These are phyloP conservation scores for Pseudococcus jackbeardsleyi DNA, from an alignment of 2,888 invertebrate species.

Conservation along the genomic window DNA sequence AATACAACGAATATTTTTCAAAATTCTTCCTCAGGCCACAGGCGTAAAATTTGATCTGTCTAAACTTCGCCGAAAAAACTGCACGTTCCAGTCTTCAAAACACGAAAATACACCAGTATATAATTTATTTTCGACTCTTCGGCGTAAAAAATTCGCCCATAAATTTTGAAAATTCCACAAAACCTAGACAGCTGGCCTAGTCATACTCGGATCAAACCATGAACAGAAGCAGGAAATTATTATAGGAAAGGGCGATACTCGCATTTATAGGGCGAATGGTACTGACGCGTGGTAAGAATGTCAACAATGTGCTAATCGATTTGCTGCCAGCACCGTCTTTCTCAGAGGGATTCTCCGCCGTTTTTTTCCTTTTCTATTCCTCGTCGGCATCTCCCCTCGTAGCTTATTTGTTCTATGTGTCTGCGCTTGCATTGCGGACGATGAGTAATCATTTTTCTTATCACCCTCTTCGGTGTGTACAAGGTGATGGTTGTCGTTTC, in stretches of 20 bases:
- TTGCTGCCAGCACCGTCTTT: conserved; percentile 10
- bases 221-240: background rate
- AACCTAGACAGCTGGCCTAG: too few species aligned
- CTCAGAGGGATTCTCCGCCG: background rate
- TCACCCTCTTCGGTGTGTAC: conserved; percentile 22
- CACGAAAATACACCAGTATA: too few species aligned
- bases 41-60: too few species aligned
- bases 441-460: conserved; percentile 65
- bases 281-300: conserved; percentile 64
- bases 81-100: too few species aligned
- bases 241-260: conserved; percentile 39
- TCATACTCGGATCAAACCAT: too few species aligned
- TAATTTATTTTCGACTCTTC: too few species aligned
- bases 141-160: too few species aligned
- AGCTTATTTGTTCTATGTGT: conserved; percentile 57
- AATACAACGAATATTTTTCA: too few species aligned
- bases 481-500: conserved; percentile 36
- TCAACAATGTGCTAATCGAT: conserved; percentile 65
- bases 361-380: background rate
- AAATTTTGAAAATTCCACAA: too few species aligned
- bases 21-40: too few species aligned
- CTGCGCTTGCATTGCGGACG: conserved; percentile 33
- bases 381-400: background rate
- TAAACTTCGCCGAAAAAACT: too few species aligned
- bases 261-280: conserved; percentile 63